Evolutionary conservation across 1,140 invertebrate genomes (phyloP), one percentile per base, ranked within the genome.

Genomic region (Sogatella furcifera): DNA sequence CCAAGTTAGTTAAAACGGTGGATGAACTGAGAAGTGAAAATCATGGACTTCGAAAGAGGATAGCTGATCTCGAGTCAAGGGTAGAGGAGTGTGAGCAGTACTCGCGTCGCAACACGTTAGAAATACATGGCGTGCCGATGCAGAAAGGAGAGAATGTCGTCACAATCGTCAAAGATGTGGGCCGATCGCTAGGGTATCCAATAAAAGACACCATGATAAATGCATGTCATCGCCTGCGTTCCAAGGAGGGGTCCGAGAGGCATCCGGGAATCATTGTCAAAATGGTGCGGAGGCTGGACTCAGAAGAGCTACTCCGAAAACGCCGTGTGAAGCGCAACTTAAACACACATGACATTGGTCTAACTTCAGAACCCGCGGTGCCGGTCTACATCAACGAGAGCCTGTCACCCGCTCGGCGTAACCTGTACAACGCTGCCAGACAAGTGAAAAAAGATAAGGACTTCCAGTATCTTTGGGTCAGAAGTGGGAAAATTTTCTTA

Each of bases 61-160:
- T 57, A 42, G 34, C 13, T 14, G 8, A 10, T 21, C 34, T 57
- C 8, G 55, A 57, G 34, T 13, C 14, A 19, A 6, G 55, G 11
- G 34, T 57, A 42, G 55, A 57, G 11, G 55, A 57, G 6, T 14
- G 11, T 10, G 55, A 57, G 22, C 55, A 57, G 34, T 57, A 57
- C 17, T 57, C 55, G 10, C 41, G 38, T 8, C 41, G 55, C 17
- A 31, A 57, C 9, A 42, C 55, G 5, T 19, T 57, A 19, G 55
- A 57, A 19, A 41, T 57, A 10, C 55, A 57, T 13, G 55, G 55
- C 13, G 19, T 57, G 6, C 55, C 55, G 9, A 15, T 38, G 13
- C 8, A 31, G 34, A 10, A 10, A 5, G 34, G 11, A 44, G 55
- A 57, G 34, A 15, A 42, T 31, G 55, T 57, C 6, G 5, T 31